These are phyloP conservation scores for Psilopsiagon aurifrons DNA, from an alignment of 2,113 vertebrate species.

Conservation along the genomic window DNA sequence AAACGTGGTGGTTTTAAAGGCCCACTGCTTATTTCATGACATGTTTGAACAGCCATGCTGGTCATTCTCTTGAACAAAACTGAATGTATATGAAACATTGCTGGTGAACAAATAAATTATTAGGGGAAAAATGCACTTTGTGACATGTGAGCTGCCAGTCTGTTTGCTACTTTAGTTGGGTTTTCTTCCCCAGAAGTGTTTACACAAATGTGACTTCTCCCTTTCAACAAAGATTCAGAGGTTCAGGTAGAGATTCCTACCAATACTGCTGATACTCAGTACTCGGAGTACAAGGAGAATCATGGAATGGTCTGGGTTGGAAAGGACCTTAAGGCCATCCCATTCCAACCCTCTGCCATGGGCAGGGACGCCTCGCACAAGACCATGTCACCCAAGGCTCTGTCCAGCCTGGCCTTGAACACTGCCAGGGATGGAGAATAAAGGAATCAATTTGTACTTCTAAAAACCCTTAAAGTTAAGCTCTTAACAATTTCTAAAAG, in stretches of 20 bases:
- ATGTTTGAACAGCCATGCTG: neutral
- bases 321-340: neutral
- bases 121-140: neutral
- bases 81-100: slow-evolving; percentile 12
- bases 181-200: neutral
- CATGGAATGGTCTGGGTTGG: neutral
- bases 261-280: neutral
- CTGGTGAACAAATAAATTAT: slow-evolving; percentile 59
- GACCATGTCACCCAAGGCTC: neutral
- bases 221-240: neutral
- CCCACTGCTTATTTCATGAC: neutral
- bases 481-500: neutral
- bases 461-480: neutral
- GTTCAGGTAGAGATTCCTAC: neutral
- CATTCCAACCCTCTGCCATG: neutral
- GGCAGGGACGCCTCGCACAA: neutral
- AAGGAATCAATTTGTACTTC: neutral
- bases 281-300: neutral
- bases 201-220: neutral
- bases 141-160: neutral
- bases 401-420: neutral
- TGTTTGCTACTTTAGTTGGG: neutral
- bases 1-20: neutral
- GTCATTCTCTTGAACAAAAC: slow-evolving; percentile 33
- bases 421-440: neutral